These are phyloP conservation scores for Stomorhina lunata DNA, from an alignment of 2,888 invertebrate species.

Conservation along the genomic window DNA sequence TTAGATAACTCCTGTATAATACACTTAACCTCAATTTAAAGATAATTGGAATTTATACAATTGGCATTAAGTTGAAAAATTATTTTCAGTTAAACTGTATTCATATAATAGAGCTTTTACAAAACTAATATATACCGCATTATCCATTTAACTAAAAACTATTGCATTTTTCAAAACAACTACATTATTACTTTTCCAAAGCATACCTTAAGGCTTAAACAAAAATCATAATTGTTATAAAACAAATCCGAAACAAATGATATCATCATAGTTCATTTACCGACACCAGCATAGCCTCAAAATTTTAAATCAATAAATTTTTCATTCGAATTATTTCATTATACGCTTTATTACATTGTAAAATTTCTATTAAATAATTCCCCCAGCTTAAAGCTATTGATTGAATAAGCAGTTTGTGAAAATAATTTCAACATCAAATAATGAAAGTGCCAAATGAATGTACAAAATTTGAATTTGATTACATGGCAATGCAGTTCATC, in stretches of 20 bases:
- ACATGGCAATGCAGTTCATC: not conserved
- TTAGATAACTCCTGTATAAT: too few relatives aligned
- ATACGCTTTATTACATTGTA: too few relatives aligned
- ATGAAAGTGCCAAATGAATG: not conserved
- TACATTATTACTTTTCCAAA: not conserved
- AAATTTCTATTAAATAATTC: too few relatives aligned
- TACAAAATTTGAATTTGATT: not conserved
- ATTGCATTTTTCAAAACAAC: not conserved
- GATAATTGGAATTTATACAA: too few relatives aligned
- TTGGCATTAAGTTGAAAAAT: too few relatives aligned
- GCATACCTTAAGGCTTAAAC: constrained; percentile 1
- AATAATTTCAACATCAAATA: not conserved
- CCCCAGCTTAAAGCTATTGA: constrained; percentile 5
- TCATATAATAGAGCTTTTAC: too few relatives aligned
- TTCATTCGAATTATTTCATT: too few relatives aligned
- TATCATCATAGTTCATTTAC: not conserved
- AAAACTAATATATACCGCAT: too few relatives aligned
- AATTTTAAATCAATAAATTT: too few relatives aligned
- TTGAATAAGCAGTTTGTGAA: constrained; percentile 2
- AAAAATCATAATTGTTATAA: not conserved
- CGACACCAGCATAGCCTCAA: not conserved
- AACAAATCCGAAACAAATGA: not conserved
- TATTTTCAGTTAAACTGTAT: too few relatives aligned
- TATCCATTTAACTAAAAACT: too few relatives aligned
- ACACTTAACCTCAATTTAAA: too few relatives aligned